Evolutionary conservation across 2,113 vertebrate genomes (phyloP).

Genomic region (Diadophis punctatus): DNA sequence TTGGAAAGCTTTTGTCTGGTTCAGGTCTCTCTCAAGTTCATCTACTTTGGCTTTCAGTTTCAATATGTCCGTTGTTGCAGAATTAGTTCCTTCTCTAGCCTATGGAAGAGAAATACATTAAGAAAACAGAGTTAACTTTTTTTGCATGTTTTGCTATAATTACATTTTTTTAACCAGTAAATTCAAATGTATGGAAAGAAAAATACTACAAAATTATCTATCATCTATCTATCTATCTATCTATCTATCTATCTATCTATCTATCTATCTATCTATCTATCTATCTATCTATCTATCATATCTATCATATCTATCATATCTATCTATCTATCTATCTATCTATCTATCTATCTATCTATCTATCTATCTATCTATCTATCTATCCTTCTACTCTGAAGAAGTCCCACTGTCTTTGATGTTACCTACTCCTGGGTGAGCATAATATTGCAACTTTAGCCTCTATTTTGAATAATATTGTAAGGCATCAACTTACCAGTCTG

Average conservation of each 20-base stretch:
- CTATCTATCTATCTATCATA: not conserved
- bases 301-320: not conserved
- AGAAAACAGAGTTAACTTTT: constrained; percentile 4
- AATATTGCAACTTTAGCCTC: not conserved
- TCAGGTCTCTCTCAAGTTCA: constrained; percentile 66
- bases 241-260: too few species aligned
- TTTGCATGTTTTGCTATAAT: not conserved
- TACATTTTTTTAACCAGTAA: not conserved
- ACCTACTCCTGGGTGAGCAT: not conserved
- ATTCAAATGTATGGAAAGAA: not conserved
- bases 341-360: too few species aligned
- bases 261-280: too few species aligned
- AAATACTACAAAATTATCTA: not conserved
- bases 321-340: too few species aligned
- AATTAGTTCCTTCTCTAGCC: constrained; percentile 61
- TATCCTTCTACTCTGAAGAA: not conserved
- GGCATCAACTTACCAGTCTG: constrained; percentile 63
- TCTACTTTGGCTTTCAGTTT: constrained; percentile 60
- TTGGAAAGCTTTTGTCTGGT: constrained; percentile 61
- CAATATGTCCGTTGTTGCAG: constrained; percentile 61
- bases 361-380: too few species aligned
- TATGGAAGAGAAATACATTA: constrained; percentile 39
- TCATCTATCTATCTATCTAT: too few species aligned
- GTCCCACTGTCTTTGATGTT: not conserved
- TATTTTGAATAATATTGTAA: not conserved